Evolutionary conservation across 2,797 vertebrate genomes (phyloP).

Genomic region (Oreonectes daqikongensis): DNA sequence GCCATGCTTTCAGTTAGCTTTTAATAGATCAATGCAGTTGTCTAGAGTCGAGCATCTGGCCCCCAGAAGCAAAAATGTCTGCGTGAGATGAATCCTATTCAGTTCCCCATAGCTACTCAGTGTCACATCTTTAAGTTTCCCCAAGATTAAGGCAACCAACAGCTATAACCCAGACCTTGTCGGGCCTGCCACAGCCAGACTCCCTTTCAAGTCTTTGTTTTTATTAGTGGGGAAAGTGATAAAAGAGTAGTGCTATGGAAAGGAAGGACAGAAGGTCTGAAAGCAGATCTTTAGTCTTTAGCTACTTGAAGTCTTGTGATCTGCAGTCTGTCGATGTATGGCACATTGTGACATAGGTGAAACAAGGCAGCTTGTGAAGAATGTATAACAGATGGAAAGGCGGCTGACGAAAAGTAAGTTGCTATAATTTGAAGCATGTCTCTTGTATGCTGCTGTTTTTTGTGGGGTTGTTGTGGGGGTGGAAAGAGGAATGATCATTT

Average conservation of each 20-base stretch:
- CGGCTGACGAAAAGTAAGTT: not conserved
- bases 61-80: conserved; percentile 22
- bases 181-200: not conserved
- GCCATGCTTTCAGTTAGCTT: conserved; percentile 39
- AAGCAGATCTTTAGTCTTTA: not conserved
- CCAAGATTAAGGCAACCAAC: conserved; percentile 23
- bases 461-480: not conserved
- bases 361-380: conserved; percentile 11
- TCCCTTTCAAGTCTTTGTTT: conserved; percentile 36
- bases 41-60: conserved; percentile 31
- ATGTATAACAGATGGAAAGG: conserved; percentile 32
- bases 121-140: conserved; percentile 43
- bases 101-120: conserved; percentile 23
- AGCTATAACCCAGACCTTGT: conserved; percentile 23
- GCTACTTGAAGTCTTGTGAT: conserved; percentile 27
- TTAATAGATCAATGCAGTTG: not conserved
- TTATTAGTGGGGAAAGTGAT: conserved; percentile 6
- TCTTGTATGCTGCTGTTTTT: conserved; percentile 5
- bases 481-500: not conserved
- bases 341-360: conserved; percentile 32
- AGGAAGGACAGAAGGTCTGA: not conserved
- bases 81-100: conserved; percentile 29
- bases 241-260: not conserved
- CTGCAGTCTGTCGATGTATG: conserved; percentile 10
- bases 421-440: conserved; percentile 10